Percentiles rank a stretch among this genome's conserved stretches.
These are phyloP conservation scores for Desmodus rotundus DNA, from an alignment of 2,113 vertebrate species.

Conservation along the genomic window DNA sequence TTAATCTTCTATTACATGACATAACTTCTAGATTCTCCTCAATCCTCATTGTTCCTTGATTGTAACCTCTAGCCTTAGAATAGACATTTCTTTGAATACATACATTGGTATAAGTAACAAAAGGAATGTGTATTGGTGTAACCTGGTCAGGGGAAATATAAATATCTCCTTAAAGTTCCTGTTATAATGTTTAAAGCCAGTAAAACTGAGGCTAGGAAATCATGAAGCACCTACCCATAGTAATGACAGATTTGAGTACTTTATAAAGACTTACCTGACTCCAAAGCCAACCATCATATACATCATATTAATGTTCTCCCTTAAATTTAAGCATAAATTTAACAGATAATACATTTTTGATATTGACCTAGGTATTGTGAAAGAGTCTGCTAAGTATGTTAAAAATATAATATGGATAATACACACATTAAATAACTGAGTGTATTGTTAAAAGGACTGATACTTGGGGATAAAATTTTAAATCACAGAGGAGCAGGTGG, in stretches of 20 bases:
- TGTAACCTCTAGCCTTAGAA: background rate
- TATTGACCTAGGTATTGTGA: background rate
- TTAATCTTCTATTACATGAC: background rate
- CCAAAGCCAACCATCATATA: background rate
- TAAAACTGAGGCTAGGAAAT: background rate
- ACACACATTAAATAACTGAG: background rate
- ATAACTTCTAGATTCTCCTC: background rate
- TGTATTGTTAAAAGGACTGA: background rate
- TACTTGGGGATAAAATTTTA: background rate
- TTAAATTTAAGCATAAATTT: background rate
- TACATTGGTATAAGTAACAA: background rate
- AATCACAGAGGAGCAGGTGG: background rate
- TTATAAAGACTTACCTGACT: background rate
- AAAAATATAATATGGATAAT: background rate
- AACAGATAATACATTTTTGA: background rate
- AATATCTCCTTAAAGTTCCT: background rate
- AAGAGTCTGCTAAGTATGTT: background rate
- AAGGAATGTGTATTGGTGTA: background rate
- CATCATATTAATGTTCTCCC: background rate
- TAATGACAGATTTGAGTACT: background rate
- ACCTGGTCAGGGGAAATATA: background rate
- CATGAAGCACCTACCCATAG: background rate
- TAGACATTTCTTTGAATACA: background rate
- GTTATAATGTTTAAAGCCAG: background rate
- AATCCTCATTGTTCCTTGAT: background rate